Evolutionary conservation across 30 jellyfish, hydroid and myxozoan species (phyloP).

Genomic region (Chrysaora quinquecirrha): DNA sequence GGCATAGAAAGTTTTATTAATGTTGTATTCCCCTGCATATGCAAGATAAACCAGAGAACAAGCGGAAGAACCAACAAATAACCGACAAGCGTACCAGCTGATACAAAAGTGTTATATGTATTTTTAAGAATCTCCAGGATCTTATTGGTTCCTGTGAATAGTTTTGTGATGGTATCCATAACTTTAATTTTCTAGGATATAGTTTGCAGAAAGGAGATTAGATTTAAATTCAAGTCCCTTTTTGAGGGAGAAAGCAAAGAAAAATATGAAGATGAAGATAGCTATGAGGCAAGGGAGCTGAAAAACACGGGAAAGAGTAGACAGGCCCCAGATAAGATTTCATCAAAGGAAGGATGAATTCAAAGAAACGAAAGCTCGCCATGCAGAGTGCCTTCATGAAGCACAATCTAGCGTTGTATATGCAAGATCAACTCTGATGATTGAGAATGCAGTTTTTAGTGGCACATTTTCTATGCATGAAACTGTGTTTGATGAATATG

Average conservation of each 20-base stretch:
- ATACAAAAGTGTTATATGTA: no score
- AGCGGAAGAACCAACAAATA: no score
- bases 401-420: neutral
- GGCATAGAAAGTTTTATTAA: no score
- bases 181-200: neutral
- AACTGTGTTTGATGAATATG: neutral
- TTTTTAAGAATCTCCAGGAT: no score
- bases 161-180: no score
- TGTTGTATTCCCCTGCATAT: no score
- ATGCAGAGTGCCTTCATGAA: constrained; percentile 1
- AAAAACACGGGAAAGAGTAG: neutral
- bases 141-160: no score
- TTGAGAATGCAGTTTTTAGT: neutral
- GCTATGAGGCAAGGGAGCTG: constrained; percentile 1
- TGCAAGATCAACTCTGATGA: neutral
- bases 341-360: neutral
- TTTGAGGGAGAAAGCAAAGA: neutral
- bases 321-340: neutral
- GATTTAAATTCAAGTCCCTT: neutral
- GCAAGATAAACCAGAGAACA: no score
- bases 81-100: no score
- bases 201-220: neutral
- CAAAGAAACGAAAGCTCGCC: neutral
- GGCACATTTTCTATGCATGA: neutral
- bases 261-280: neutral